phyloP scores from a whole-genome alignment of 2,797 vertebrate species.

The Meriones psammophilus region DNA sequence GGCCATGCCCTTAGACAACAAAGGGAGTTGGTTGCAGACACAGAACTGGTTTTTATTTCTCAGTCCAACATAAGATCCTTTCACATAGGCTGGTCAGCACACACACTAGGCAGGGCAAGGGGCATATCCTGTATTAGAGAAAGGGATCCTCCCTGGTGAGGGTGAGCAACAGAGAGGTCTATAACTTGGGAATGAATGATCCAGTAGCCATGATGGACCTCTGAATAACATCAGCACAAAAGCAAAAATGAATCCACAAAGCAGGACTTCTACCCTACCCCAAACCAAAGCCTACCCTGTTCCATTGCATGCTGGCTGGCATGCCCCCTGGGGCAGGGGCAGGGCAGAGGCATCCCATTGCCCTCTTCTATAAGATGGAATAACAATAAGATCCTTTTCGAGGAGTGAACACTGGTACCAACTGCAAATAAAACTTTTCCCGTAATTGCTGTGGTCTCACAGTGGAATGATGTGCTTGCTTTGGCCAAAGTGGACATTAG shows the following conservation, averaged over 20 bases:
- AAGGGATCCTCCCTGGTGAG: conserved; percentile 27
- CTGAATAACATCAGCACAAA: neutral
- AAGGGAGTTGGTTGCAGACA: accelerated
- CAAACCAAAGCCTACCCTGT: neutral
- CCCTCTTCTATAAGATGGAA: neutral
- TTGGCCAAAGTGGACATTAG: neutral
- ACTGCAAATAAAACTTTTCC: neutral
- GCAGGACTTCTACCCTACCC: neutral
- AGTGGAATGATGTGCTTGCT: neutral
- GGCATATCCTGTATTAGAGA: conserved; percentile 65
- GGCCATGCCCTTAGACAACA: conserved; percentile 74
- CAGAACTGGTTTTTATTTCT: neutral
- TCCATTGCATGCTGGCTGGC: neutral
- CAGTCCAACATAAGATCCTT: neutral
- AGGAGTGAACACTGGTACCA: neutral
- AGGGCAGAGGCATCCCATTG: neutral
- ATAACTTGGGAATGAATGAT: conserved; percentile 57
- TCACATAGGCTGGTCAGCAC: conserved; percentile 67
- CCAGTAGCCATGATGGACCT: neutral
- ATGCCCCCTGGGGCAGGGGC: neutral
- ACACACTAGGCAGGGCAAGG: conserved; percentile 61
- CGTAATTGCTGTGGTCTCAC: neutral
- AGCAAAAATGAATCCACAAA: neutral
- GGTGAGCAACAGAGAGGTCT: conserved; percentile 1
- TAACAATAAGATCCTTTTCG: neutral